Evolutionary conservation across 2,113 vertebrate genomes (phyloP).

Genomic region (Cariama cristata): DNA sequence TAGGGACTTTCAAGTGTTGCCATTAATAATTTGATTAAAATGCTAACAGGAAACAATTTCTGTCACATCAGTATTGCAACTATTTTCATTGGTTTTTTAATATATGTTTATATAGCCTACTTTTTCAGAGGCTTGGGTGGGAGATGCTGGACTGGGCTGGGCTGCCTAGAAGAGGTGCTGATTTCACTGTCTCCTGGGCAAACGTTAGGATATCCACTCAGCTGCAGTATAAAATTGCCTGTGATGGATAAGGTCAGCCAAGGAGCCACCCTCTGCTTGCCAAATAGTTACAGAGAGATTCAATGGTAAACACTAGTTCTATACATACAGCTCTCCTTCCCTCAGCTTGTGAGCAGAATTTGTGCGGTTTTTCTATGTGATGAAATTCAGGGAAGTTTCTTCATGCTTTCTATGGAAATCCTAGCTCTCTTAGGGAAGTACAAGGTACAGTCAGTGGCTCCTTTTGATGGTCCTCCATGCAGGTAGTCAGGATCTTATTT

Average conservation of each 20-base stretch:
- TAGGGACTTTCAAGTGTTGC: not conserved
- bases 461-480: not conserved
- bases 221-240: not conserved
- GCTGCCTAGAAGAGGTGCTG: not conserved
- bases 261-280: not conserved
- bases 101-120: not conserved
- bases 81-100: not conserved
- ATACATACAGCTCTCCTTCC: not conserved
- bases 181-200: not conserved
- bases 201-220: not conserved
- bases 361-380: not conserved
- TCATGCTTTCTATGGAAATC: not conserved
- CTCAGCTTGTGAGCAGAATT: not conserved
- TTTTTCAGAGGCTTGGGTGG: not conserved
- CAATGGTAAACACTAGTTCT: not conserved
- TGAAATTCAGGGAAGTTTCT: not conserved
- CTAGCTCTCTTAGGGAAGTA: not conserved
- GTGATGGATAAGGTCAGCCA: not conserved
- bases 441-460: not conserved
- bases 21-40: not conserved
- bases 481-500: not conserved
- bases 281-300: not conserved
- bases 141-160: not conserved
- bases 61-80: not conserved
- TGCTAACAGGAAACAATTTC: not conserved